Conservation (phyloP, 23 tunicate species). For the Halocynthia aurantium region DNA sequence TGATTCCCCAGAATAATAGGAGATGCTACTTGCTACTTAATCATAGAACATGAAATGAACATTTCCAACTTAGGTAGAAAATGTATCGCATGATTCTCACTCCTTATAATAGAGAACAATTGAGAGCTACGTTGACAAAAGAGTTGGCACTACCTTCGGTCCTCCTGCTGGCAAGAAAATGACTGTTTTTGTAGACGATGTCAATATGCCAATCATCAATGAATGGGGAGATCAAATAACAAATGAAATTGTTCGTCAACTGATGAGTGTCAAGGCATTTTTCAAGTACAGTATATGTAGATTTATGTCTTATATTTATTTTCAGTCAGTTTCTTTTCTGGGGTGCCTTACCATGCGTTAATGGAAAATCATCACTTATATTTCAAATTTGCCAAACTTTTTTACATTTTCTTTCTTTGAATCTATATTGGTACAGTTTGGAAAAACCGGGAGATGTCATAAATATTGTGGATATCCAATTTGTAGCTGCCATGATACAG, state of each 20-base stretch:
- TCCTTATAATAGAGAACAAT: constrained; percentile 56
- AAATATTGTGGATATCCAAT: constrained; percentile 89
- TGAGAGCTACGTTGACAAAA: constrained; percentile 96
- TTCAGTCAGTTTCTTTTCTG: too few species aligned
- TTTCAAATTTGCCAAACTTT: neutral
- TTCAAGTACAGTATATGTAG: constrained; percentile 34
- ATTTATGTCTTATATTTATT: too few species aligned
- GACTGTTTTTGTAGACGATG: constrained; percentile 97
- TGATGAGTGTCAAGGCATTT: constrained; percentile 70
- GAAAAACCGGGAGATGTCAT: constrained; percentile 96
- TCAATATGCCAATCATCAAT: constrained; percentile 95
- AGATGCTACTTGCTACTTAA: neutral
- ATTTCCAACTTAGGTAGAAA: neutral
- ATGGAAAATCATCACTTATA: too few species aligned
- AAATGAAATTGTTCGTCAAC: constrained; percentile 93
- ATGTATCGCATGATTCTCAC: neutral
- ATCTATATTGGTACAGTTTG: constrained; percentile 33
- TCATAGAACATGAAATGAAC: neutral
- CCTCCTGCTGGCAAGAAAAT: constrained; percentile 99
- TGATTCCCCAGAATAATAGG: neutral
- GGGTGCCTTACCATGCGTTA: too few species aligned
- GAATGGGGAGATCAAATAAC: constrained; percentile 99
- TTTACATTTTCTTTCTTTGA: neutral
- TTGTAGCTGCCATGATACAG: constrained; percentile 98
- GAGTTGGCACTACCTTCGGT: constrained; percentile 95